Evolutionary conservation across 2,797 vertebrate species (phyloP), one percentile per base, ranked within the genome.

Genomic region (Phataginus tricuspis): DNA sequence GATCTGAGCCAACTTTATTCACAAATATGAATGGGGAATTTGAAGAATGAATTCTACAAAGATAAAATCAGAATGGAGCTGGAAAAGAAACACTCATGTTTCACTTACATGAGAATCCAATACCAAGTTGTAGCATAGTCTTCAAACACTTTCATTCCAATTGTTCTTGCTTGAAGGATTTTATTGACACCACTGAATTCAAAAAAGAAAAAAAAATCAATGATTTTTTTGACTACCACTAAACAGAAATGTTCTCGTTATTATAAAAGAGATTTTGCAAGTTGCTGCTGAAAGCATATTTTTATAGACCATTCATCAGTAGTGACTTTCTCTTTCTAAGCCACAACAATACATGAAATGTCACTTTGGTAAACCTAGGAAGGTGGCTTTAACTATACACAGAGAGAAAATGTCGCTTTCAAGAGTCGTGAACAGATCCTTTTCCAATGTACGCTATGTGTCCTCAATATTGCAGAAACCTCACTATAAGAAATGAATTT

Each of bases 91-190:
- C 23, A 84, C 2, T 0, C 16, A 31, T 34, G 69, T 42, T 21
- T 49, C 87, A 98, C 99, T 99, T 99, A 99, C 99, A 99, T 98
- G 97, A 99, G 98, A 96, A 99, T 99, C 99, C 99, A 99, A 97
- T 99, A 98, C 99, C 99, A 99, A 91, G 99, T 99, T 94, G 98
- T 99, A 94, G 99, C 98, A 96, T 99, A 99, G 98, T 99, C 99
- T 98, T 99, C 99, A 98, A 99, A 99, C 97, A 99, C 99, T 98
- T 99, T 99, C 96, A 99, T 97, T 96, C 99, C 99, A 93, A 99
- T 78, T 97, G 99, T 98, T 98, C 99, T 99, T 97, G 99, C 99
- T 95, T 99, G 99, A 88, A 99, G 98, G 86, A 99, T 98, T 96
- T 97, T 98, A 98, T 99, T 99, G 95, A 99, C 98, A 80, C 99